Base-by-base conservation (phyloP, 2,888 invertebrate genomes). In the Nesidiocoris tenuis region DNA sequence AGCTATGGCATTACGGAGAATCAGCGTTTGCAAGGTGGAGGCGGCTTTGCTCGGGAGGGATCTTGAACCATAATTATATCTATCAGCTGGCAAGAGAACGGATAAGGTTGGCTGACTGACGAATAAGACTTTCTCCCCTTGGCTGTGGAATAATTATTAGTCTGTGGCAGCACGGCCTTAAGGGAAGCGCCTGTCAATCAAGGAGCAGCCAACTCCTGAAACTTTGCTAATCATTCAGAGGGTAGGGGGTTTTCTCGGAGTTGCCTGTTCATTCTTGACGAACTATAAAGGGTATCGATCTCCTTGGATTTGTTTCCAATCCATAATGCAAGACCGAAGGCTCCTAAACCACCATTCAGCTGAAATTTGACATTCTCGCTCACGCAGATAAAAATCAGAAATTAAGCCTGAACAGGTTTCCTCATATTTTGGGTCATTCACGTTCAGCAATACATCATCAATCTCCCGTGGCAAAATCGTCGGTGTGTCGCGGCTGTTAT, bases 191-290 rank as follows among this genome's bases (percentile, higher is more conserved):
- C 24, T 70, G 70, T 59, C 70, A 70, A 70, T 70, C 70, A 70
- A 21, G 70, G 24, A 59, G 25, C 70, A 56, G 17, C 57, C 57
- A 70, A 70, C 70, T 70, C 70, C 59, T 70, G 70, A 59, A 57
- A 59, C 70, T 70, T 70, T 59, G 70, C 57, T 59, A 70, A 70
- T 70, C 61, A 70, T 70, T 70, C 70, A 59, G 55, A 18, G 18
- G n/a, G 2, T 24, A 19, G 39, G n/a, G 22, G 9, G 56, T 39
- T 39, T 39, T 12, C 12, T 39, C 5, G 12, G 39, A 12, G 5
- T 39, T 39, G 39, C 39, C 39, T 7, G 39, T 39, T 39, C 39
- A 39, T 39, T 3, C 3, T 39, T 12, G 39, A 7, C 39, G 39
- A n/a, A n/a, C n/a, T n/a, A n/a, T n/a, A n/a, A n/a, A n/a, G n/a